A percentile compares a stretch with the other conserved stretches of the same genome.
Conservation (phyloP, 2,888 invertebrate species). For the Perizoma flavofasciatum region DNA sequence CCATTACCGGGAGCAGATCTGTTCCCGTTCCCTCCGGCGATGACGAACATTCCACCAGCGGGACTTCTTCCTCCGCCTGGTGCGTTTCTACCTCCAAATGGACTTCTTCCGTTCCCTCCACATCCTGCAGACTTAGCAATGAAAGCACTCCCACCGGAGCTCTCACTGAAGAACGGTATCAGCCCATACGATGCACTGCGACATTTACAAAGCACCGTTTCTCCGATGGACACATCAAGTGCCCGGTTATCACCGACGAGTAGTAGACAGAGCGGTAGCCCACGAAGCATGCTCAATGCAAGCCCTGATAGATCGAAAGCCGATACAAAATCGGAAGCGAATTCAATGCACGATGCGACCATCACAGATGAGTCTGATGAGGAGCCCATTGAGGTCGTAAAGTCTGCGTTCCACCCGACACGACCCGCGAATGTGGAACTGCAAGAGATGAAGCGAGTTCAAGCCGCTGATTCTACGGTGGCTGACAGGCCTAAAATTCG, state of each 20-base stretch:
- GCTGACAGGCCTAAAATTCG: slow-evolving; percentile 73
- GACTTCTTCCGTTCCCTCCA: slow-evolving; percentile 80
- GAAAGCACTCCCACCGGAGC: slow-evolving; percentile 74
- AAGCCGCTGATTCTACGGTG: slow-evolving; percentile 85
- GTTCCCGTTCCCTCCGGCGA: slow-evolving; percentile 74
- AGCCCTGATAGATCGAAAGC: slow-evolving; percentile 79
- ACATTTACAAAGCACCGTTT: slow-evolving; percentile 73
- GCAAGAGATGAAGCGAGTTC: slow-evolving; percentile 80
- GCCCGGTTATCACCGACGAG: slow-evolving; percentile 82
- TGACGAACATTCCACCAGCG: slow-evolving; percentile 73
- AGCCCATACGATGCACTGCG: slow-evolving; percentile 84
- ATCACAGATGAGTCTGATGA: slow-evolving; percentile 87
- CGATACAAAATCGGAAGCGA: slow-evolving; percentile 85
- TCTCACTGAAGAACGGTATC: slow-evolving; percentile 81
- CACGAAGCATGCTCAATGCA: slow-evolving; percentile 69
- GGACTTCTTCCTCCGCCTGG: slow-evolving; percentile 84
- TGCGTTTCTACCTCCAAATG: slow-evolving; percentile 81
- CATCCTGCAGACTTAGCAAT: slow-evolving; percentile 80
- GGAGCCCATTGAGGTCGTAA: slow-evolving; percentile 89
- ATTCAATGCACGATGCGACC: slow-evolving; percentile 85
- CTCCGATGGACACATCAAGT: slow-evolving; percentile 75
- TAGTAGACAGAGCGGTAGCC: slow-evolving; percentile 82
- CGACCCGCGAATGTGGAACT: slow-evolving; percentile 83
- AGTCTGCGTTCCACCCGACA: slow-evolving; percentile 89
- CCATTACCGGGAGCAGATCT: slow-evolving; percentile 71